A percentile compares a stretch with the other conserved stretches of the same genome.
These are phyloP conservation scores for Saturnia pavonia DNA, from an alignment of 2,888 invertebrate genomes.

Conservation along the genomic window DNA sequence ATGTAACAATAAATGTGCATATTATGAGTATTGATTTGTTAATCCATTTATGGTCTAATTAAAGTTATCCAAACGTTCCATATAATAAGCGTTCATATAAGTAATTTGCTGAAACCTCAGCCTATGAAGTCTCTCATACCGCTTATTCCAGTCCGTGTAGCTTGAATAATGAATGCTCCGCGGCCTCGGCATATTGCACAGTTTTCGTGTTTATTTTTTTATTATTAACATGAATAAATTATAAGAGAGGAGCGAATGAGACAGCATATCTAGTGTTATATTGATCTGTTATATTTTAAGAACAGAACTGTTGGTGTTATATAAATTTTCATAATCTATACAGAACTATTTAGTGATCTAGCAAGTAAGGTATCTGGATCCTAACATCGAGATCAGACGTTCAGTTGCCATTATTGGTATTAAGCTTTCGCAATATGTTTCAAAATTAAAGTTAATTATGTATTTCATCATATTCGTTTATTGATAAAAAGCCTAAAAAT, in stretches of 20 bases:
- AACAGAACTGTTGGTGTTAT: not conserved
- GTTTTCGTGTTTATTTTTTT: conserved; percentile 69
- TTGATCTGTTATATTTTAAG: not conserved
- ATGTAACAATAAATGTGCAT: not conserved
- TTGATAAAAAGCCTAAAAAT: no score
- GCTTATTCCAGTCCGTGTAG: conserved; percentile 50
- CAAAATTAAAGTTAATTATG: no score
- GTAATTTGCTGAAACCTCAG: conserved; percentile 16
- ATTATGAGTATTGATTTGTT: not conserved
- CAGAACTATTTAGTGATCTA: not conserved
- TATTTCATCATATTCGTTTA: no score
- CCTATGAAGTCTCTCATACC: conserved; percentile 51
- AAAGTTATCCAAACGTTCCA: not conserved
- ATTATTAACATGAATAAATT: conserved; percentile 55
- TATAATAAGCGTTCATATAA: conserved; percentile 16
- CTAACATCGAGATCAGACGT: no score
- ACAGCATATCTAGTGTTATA: not conserved
- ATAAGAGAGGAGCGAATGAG: conserved; percentile 22
- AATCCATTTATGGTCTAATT: not conserved
- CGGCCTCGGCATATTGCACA: conserved; percentile 54
- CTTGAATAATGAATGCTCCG: conserved; percentile 64
- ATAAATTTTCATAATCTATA: not conserved
- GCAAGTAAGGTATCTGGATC: no score
- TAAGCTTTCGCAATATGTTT: no score
- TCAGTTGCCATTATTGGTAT: no score